Conservation (phyloP, 2,113 vertebrate genomes). For the Phrynocephalus versicolor region DNA sequence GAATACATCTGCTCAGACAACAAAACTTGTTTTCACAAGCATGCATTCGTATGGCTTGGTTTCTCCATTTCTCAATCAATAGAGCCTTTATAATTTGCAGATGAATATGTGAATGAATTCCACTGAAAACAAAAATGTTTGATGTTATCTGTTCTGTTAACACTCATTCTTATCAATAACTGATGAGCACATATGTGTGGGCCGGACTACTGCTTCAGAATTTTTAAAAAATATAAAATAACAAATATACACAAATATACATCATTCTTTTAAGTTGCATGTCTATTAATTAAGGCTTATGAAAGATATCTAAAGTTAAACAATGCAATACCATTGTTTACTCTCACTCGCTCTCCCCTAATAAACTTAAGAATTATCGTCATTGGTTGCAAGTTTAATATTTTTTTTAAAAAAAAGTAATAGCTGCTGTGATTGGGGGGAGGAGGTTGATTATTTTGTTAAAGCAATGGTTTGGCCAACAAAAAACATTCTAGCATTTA, state of each 20-base stretch:
- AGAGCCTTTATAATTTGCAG: neutral
- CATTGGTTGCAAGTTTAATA: neutral
- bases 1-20: neutral
- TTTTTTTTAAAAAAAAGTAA: neutral
- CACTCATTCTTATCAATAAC: neutral
- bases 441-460: neutral
- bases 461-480: constrained; percentile 1
- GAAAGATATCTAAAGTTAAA: neutral
- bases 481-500: constrained; percentile 5
- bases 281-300: neutral
- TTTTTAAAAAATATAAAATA: neutral
- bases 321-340: neutral
- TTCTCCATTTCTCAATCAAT: neutral
- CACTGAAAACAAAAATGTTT: neutral
- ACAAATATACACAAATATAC: too few species aligned
- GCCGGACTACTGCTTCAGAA: neutral
- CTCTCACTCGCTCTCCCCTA: neutral
- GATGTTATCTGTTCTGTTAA: neutral
- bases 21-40: neutral
- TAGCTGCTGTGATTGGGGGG: neutral
- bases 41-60: neutral
- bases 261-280: neutral
- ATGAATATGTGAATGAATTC: neutral
- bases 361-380: neutral
- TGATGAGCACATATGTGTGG: neutral